Evolutionary conservation across 2,797 vertebrate species (phyloP), one percentile per base, ranked within the genome.

Genomic region (Cuculus canorus): DNA sequence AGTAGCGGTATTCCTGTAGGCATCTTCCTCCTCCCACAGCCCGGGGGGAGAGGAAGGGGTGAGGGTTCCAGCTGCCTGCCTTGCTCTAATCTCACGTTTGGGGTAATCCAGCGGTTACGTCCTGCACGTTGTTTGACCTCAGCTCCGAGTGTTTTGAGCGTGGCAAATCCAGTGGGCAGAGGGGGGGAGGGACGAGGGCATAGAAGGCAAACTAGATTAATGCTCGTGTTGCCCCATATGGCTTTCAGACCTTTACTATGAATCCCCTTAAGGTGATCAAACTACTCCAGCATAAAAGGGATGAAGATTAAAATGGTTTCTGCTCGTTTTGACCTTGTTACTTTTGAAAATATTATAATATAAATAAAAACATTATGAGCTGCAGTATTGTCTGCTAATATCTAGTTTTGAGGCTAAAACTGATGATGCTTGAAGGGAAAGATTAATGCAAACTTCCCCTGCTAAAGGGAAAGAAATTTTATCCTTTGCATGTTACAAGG

Each of bases 251-350:
- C 76, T 71, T 10, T 50, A 27, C 60, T 45, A 69, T 30, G 77
- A 88, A 91, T 91, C 88, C 57, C 76, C 61, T 78, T 70, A 78
- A 81, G 45, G 88, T 90, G 76, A 92, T 86, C 90, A 76, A 57
- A 39, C 48, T 4, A 39, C 69, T 81, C 53, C 61, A n/a, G 50
- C 53, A 27, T 39, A 73, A 84, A 48, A 43, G 57, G n/a, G 53
- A 18, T 85, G 88, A n/a, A 30, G 61, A 64, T 83, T 60, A 39
- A 68, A 86, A 37, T 10, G 43, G 23, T 35, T 85, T 52, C 79
- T 83, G 82, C 32, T 86, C 2, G 2, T 25, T 35, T 50, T 66
- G 64, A 82, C 85, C 90, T 59, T 33, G 35, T 30, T n/a, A 5
- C 23, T 56, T 28, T 19, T 7, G 5, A 35, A 65, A 88, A 72